Evolutionary conservation across 2,888 invertebrate genomes (phyloP), one percentile per base, ranked within the genome.

Genomic region (Heteromurus nitidus): DNA sequence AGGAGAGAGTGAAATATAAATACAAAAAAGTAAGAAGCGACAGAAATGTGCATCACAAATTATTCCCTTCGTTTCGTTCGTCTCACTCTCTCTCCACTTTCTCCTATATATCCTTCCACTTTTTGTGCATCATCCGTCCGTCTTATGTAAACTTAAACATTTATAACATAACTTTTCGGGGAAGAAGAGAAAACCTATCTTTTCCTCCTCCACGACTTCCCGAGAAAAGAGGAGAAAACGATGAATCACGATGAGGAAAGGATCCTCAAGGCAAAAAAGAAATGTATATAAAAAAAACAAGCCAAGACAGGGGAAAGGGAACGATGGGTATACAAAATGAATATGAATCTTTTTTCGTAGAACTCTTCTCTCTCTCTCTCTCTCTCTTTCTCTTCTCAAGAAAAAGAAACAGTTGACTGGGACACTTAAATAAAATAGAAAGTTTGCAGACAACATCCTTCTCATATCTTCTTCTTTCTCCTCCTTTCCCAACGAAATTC

Each of bases 31-130:
- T 22, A 44, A 42, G 62, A 64, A 44, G 73, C 64, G 64, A 70
- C 70, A 73, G 62, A 73, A 73, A 73, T n/a, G 64, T 73, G 73
- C 64, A 73, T 73, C 73, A 73, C 73, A 73, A 73, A 73, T 73
- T 73, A 73, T 64, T 73, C 36, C 62, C 73, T 73, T 64, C 70
- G 70, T 36, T 70, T 70, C 68, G 50, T 68, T 36, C 26, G 44
- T 53, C 69, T 55, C 31, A 7, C 31, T 50, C 26, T 31, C 22
- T 2, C 50, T 22, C 24, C 26, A 13, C 3, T 47, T n/a, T 5
- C 28, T 67, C 16, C 60, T 30, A n/a, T 55, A 9, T 26, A 11
- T 55, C 22, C 28, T 22, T 60, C n/a, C n/a, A n/a, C 47, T 47
- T 65, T 24, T 30, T 55, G 18, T 69, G 55, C 55, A 31, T 53